Percentiles rank a stretch among this genome's conserved stretches.
Evolutionary conservation across 1,140 invertebrate genomes (phyloP).

Genomic region (Sogatella furcifera): DNA sequence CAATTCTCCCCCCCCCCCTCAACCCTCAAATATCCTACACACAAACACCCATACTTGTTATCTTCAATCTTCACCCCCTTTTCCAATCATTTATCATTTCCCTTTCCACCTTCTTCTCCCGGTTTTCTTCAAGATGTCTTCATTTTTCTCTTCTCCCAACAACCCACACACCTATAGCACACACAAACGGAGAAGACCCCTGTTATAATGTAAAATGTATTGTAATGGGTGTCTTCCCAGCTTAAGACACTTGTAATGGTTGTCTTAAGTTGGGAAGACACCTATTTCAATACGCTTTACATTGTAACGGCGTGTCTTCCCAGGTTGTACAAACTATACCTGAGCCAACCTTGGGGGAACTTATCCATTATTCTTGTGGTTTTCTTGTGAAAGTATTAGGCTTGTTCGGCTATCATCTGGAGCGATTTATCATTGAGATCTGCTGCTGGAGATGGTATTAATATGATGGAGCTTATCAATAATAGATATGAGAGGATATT

Average conservation of each 20-base stretch:
- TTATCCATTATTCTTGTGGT: neutral
- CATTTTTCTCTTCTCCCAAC: neutral
- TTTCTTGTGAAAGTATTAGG: neutral
- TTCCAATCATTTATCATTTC: neutral
- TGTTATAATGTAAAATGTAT: no score
- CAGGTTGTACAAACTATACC: no score
- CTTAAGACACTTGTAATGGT: no score
- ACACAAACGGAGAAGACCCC: no score
- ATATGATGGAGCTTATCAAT: neutral
- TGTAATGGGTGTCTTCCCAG: no score
- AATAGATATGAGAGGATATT: neutral
- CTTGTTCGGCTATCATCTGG: neutral
- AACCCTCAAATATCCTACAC: no score
- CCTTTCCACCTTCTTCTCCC: neutral
- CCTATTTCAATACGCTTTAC: no score
- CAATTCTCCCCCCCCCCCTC: no score
- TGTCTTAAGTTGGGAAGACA: no score
- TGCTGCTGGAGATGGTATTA: neutral
- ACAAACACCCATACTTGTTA: neutral
- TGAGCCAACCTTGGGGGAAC: slow-evolving; percentile 24
- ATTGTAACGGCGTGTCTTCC: no score
- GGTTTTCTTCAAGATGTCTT: neutral
- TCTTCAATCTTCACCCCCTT: neutral
- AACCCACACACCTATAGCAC: neutral
- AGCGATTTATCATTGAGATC: neutral